Percentiles rank a stretch among this genome's conserved stretches.
Evolutionary conservation across 2,113 vertebrate species (phyloP).

Genomic region (Nothocercus nigrocapillus): DNA sequence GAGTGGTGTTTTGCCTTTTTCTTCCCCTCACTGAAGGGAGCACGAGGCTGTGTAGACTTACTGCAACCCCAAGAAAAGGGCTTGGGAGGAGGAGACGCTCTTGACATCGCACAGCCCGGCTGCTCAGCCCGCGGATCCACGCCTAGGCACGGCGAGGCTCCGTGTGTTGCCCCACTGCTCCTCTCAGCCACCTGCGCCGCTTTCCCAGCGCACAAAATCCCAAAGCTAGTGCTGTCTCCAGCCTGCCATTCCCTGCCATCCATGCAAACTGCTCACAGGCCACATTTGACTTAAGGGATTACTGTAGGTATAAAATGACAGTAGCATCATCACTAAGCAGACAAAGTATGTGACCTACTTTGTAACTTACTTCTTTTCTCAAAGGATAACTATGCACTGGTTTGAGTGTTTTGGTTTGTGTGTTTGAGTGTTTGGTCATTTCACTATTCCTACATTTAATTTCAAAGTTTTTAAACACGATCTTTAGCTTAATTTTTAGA

Average conservation of each 20-base stretch:
- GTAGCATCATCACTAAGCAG: background rate
- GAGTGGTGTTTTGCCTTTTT: background rate
- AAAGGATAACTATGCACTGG: background rate
- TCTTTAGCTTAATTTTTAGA: background rate
- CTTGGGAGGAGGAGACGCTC: background rate
- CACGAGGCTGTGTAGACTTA: background rate
- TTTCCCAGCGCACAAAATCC: background rate
- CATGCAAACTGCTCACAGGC: background rate
- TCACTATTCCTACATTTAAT: background rate
- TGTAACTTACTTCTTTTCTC: background rate
- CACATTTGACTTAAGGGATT: background rate
- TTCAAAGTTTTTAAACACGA: background rate
- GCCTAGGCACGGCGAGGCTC: background rate
- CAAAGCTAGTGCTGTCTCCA: background rate
- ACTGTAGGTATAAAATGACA: background rate
- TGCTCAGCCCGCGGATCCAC: background rate
- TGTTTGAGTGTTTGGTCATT: background rate
- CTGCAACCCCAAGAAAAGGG: background rate
- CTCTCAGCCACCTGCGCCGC: accelerated
- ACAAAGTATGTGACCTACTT: background rate
- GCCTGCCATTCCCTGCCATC: background rate
- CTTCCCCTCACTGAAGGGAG: background rate
- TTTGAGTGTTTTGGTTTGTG: too few relatives aligned
- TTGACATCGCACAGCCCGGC: background rate
- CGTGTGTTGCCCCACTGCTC: background rate